A percentile compares a stretch with the other conserved stretches of the same genome.
These are phyloP conservation scores for Periphyllus acericola DNA, from an alignment of 2,888 invertebrate species.

Conservation along the genomic window DNA sequence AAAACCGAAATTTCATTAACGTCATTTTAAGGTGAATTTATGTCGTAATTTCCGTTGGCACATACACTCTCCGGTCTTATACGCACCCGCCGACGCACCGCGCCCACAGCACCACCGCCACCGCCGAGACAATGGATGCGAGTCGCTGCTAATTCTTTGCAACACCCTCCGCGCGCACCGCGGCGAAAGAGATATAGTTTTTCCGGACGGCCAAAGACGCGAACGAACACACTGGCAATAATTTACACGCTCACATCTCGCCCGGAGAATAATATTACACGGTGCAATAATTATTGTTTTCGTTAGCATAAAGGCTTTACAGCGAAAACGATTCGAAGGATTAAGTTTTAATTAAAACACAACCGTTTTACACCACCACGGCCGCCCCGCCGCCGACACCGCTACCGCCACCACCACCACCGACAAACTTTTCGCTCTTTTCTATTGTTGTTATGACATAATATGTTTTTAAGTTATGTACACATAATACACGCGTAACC, in stretches of 20 bases:
- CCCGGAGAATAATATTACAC: slow-evolving; percentile 59
- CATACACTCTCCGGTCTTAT: slow-evolving; percentile 33
- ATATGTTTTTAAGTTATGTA: slow-evolving; percentile 60
- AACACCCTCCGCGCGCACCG: slow-evolving; percentile 27
- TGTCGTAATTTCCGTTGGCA: slow-evolving; percentile 69
- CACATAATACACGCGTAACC: not conserved
- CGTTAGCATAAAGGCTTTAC: slow-evolving; percentile 61
- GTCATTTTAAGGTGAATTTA: slow-evolving; percentile 72
- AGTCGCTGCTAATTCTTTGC: slow-evolving; percentile 58
- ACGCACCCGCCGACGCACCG: slow-evolving; percentile 11
- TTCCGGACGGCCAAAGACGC: slow-evolving; percentile 48
- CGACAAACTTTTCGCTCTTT: slow-evolving; percentile 57
- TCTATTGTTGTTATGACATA: slow-evolving; percentile 58
- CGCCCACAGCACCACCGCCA: not conserved
- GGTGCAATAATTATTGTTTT: slow-evolving; percentile 62
- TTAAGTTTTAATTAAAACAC: slow-evolving; percentile 62
- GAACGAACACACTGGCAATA: slow-evolving; percentile 36
- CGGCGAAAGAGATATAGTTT: slow-evolving; percentile 40
- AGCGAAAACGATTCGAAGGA: slow-evolving; percentile 59
- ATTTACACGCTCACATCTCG: slow-evolving; percentile 59
- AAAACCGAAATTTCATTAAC: slow-evolving; percentile 70
- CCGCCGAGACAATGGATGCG: slow-evolving; percentile 47
- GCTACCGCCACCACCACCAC: not conserved
- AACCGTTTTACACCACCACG: slow-evolving; percentile 53
- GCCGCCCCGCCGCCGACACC: slow-evolving; percentile 4